Evolutionary conservation across 2,113 vertebrate species (phyloP).

Genomic region (Orcinus orca): DNA sequence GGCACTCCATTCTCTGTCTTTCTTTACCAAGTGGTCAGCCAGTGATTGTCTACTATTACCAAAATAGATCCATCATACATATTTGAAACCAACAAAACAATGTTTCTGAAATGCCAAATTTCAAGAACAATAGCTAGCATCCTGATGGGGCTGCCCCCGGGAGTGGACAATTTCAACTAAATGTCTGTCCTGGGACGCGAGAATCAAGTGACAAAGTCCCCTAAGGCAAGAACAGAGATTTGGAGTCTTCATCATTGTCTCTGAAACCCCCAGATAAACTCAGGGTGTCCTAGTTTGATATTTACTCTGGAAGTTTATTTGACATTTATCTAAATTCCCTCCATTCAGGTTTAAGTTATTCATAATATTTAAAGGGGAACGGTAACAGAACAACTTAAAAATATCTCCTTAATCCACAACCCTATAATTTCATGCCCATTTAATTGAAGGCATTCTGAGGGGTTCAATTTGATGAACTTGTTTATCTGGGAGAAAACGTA

Average conservation of each 20-base stretch:
- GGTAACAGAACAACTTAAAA: not conserved
- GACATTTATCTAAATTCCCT: not conserved
- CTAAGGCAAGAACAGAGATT: not conserved
- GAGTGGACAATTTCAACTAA: not conserved
- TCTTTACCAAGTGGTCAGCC: not conserved
- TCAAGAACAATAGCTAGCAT: not conserved
- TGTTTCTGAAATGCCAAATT: not conserved
- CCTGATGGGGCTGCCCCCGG: not conserved
- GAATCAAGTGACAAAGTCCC: not conserved
- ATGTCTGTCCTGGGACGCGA: not conserved
- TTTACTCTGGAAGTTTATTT: constrained; percentile 46
- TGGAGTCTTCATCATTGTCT: not conserved
- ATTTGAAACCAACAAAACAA: not conserved
- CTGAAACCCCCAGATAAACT: not conserved
- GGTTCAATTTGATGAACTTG: not conserved
- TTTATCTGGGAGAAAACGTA: not conserved
- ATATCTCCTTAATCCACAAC: not conserved
- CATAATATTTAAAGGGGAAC: not conserved
- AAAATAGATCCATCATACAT: not conserved
- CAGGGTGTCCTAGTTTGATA: not conserved
- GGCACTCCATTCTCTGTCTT: not conserved
- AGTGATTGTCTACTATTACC: not conserved
- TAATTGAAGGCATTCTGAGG: not conserved
- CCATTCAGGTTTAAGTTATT: not conserved
- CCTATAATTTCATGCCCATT: not conserved